Conservation (phyloP, 2,888 invertebrate species). For the Catocala nupta region DNA sequence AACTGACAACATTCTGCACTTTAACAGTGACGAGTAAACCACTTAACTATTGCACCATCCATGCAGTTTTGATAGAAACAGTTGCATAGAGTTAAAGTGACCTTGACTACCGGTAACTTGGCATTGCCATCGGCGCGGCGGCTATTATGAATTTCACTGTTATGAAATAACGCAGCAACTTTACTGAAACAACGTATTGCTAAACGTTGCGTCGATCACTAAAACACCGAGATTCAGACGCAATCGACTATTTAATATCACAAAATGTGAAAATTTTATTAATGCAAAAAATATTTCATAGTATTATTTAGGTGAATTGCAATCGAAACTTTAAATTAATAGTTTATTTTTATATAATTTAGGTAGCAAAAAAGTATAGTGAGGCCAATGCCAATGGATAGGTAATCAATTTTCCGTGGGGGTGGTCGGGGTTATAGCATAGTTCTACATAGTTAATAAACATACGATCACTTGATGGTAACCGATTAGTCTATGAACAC, state of each 20-base stretch:
- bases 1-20: no score
- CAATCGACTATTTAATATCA: conserved; percentile 29
- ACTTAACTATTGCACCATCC: no score
- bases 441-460: no score
- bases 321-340: no score
- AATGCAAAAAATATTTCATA: conserved; percentile 6
- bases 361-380: no score
- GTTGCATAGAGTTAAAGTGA: conserved; percentile 38
- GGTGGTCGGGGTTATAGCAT: no score
- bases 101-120: conserved; percentile 64
- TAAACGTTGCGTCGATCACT: conserved; percentile 56
- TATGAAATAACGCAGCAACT: conserved; percentile 65
- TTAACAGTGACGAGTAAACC: no score
- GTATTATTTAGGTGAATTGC: background rate
- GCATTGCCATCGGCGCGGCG: conserved; percentile 63
- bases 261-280: conserved; percentile 14
- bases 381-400: no score
- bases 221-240: conserved; percentile 40
- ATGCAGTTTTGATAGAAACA: conserved; percentile 20
- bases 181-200: conserved; percentile 67
- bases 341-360: no score
- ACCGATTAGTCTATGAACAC: no score
- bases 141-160: conserved; percentile 73
- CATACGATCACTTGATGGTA: no score
- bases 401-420: no score